A percentile compares a stretch with the other conserved stretches of the same genome.
Conservation (phyloP, 2,888 invertebrate genomes). For the Sphinx pinastri region DNA sequence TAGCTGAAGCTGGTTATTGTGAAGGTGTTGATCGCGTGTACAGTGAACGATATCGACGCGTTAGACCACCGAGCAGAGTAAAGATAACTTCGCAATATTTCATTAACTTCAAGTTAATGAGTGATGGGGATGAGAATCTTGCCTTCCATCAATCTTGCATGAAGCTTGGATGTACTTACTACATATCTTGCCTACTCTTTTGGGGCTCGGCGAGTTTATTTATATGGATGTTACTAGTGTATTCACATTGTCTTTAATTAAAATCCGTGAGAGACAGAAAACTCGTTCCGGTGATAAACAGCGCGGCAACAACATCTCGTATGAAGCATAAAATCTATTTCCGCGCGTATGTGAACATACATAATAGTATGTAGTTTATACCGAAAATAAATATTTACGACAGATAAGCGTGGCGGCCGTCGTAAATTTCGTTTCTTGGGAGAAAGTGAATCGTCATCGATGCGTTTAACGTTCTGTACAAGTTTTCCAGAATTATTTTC, state of each 20-base stretch:
- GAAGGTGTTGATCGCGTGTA: background rate
- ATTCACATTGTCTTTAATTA: no score
- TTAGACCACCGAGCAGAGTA: background rate
- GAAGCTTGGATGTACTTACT: no score
- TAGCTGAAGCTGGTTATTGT: background rate
- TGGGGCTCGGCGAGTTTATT: no score
- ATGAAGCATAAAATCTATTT: constrained; percentile 16
- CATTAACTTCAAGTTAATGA: background rate
- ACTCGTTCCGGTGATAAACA: constrained; percentile 12
- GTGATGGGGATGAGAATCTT: no score
- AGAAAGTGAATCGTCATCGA: constrained; percentile 24
- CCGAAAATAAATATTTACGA: constrained; percentile 25
- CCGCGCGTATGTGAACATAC: constrained; percentile 19
- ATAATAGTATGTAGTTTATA: constrained; percentile 17
- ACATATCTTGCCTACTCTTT: no score
- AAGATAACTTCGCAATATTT: background rate
- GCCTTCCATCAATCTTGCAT: no score
- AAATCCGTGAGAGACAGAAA: background rate
- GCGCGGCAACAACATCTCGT: background rate
- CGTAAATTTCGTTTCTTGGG: constrained; percentile 24
- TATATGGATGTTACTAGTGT: no score
- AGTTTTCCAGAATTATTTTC: constrained; percentile 5
- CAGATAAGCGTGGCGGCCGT: constrained; percentile 10
- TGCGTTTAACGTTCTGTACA: background rate
- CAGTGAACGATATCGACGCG: background rate